Conservation (phyloP, 2,888 invertebrate species). For the Augiades crinisus region DNA sequence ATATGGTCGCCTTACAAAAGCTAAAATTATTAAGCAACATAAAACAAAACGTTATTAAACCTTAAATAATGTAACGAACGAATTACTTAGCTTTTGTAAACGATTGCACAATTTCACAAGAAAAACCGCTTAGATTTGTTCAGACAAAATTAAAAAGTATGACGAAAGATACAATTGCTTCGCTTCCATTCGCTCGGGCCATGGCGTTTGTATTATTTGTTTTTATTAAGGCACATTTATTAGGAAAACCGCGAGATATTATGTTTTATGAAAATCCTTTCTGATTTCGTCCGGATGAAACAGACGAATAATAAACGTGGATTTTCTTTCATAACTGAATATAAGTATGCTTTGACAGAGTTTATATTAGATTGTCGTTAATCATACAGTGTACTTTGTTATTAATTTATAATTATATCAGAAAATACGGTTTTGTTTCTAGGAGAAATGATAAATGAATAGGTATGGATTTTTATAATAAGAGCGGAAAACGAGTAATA, state of each 20-base stretch:
- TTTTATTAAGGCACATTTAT: slow-evolving; percentile 67
- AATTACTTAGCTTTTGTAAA: slow-evolving; percentile 23
- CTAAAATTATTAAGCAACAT: not conserved
- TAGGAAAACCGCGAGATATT: slow-evolving; percentile 59
- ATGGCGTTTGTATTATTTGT: slow-evolving; percentile 63
- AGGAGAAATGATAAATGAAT: no score
- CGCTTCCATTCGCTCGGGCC: slow-evolving; percentile 63
- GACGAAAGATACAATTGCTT: slow-evolving; percentile 72
- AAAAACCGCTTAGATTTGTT: slow-evolving; percentile 36
- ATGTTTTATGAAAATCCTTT: slow-evolving; percentile 46
- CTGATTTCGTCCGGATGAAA: slow-evolving; percentile 42
- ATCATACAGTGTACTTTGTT: no score
- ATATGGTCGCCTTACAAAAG: not conserved
- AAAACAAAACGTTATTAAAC: slow-evolving; percentile 12
- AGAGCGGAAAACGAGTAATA: no score
- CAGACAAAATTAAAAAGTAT: slow-evolving; percentile 73
- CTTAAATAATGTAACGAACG: slow-evolving; percentile 13
- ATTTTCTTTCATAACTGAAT: slow-evolving; percentile 35
- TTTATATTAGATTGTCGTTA: no score
- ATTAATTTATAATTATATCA: no score
- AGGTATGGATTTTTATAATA: no score
- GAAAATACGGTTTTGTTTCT: no score
- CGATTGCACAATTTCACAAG: slow-evolving; percentile 23
- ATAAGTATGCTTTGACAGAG: no score
- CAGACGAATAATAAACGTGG: slow-evolving; percentile 43